A percentile compares a stretch with the other conserved stretches of the same genome.
Evolutionary conservation across 1,140 invertebrate species (phyloP).

Genomic region (Pseudomyrmex dendroicus): DNA sequence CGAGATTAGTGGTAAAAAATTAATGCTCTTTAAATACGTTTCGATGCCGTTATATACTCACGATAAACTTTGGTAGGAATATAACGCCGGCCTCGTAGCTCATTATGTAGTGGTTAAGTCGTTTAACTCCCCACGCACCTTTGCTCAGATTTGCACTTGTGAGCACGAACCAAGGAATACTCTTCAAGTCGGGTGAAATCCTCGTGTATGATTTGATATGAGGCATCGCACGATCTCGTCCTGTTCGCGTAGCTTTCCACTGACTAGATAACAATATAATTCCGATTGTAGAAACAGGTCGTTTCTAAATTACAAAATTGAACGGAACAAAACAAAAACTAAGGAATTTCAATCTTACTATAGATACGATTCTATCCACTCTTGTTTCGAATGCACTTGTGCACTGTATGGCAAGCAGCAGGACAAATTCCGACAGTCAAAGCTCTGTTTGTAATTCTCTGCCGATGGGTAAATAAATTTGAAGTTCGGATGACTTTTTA

Average conservation of each 20-base stretch:
- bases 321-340: slow-evolving; percentile 37
- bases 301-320: not conserved
- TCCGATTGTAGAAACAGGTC: slow-evolving; percentile 15
- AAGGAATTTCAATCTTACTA: slow-evolving; percentile 87
- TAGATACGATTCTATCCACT: slow-evolving; percentile 92
- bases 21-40: not conserved
- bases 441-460: slow-evolving; percentile 92
- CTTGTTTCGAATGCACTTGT: slow-evolving; percentile 92
- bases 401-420: slow-evolving; percentile 95
- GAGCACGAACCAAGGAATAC: slow-evolving; percentile 92
- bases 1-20: not conserved
- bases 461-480: slow-evolving; percentile 90
- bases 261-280: slow-evolving; percentile 87
- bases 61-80: slow-evolving; percentile 94
- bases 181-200: slow-evolving; percentile 88
- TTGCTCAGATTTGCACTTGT: slow-evolving; percentile 98
- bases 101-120: slow-evolving; percentile 89
- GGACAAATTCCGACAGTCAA: slow-evolving; percentile 93
- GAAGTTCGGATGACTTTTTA: slow-evolving; percentile 83
- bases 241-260: slow-evolving; percentile 91
- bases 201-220: slow-evolving; percentile 97
- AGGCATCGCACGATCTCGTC: slow-evolving; percentile 93
- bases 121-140: slow-evolving; percentile 95
- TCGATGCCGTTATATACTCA: slow-evolving; percentile 82
- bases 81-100: slow-evolving; percentile 97